These are phyloP conservation scores for Panthera leo DNA, from an alignment of 2,113 vertebrate species.

Conservation along the genomic window DNA sequence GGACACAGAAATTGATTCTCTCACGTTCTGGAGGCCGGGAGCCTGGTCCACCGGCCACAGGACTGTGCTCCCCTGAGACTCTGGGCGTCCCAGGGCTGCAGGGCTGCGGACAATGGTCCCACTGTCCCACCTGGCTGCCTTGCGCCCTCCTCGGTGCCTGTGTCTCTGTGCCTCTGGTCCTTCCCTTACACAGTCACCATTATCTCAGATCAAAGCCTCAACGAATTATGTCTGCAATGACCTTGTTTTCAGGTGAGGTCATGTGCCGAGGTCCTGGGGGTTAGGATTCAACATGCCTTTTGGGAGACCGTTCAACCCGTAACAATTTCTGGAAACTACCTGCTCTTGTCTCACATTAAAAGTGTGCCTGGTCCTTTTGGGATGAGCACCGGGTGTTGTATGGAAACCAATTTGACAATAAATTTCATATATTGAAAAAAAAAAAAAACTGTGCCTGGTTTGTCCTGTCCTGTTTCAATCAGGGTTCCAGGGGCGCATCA, in stretches of 20 bases:
- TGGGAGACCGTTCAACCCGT: neutral
- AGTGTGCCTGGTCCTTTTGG: neutral
- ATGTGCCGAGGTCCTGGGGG: neutral
- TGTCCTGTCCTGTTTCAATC: neutral
- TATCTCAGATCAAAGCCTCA: neutral
- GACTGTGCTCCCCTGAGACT: neutral
- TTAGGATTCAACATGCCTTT: fast-evolving
- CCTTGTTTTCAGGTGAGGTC: neutral
- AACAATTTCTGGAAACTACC: neutral
- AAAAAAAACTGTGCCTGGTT: neutral
- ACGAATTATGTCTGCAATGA: neutral
- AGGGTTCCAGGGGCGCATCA: too few species aligned
- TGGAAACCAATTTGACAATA: too few species aligned
- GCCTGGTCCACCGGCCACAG: neutral
- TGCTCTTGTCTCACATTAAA: neutral
- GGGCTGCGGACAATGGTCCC: too few species aligned
- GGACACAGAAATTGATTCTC: neutral
- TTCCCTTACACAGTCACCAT: neutral
- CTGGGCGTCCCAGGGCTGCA: neutral
- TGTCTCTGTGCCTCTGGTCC: neutral
- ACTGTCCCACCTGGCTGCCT: too few species aligned
- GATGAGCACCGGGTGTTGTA: too few species aligned
- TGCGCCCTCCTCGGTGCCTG: too few species aligned
- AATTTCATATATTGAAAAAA: too few species aligned
- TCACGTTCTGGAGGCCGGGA: neutral